Base-by-base conservation (phyloP, 2,888 invertebrate species). In the Noctua pronuba region DNA sequence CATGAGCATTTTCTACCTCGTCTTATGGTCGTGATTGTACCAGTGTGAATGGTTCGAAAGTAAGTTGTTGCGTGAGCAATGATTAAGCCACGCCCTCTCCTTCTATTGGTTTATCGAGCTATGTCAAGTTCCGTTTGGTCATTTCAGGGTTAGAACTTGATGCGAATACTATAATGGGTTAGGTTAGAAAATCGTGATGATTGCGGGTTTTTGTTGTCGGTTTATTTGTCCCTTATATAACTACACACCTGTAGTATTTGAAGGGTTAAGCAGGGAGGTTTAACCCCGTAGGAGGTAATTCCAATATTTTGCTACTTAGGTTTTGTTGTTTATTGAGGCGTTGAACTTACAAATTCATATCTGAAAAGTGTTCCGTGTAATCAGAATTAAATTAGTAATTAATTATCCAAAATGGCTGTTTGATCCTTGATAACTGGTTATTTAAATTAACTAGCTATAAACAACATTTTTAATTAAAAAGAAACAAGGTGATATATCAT, bases 71-170 rank as follows among this genome's bases (percentile, higher is more conserved):
- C 21, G 28, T 64, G 16, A 62, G 67, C 46, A 49, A 72, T 58
- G 65, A 79, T 49, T 79, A 79, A 21, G 31, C 49, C 73, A 73
- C 80, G 35, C 84, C 80, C 35, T 28, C 44, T n/a, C 1, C 28
- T 83, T 77, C 62, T 83, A 78, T 80, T 83, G 79, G 79, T 64
- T 83, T 77, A 64, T 83, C 52, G 68, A 83, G 68, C n/a, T 58
- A 16, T 58, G 79, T 62, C 62, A 80, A 77, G 67, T 78, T 80
- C 35, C 44, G 10, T 31, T 18, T 24, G 4, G 44, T 58, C 44
- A 49, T 72, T 81, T 44, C 49, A 55, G 44, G 60, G 65, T 62
- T 62, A 28, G n/a, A 31, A 6, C 13, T 28, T 11, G 21, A 73
- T 41, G 46, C 24, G 8, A 60, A 44, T n/a, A 31, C 1, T 31